Conservation (phyloP, 2,888 invertebrate genomes). For the Peribatodes rhomboidaria region DNA sequence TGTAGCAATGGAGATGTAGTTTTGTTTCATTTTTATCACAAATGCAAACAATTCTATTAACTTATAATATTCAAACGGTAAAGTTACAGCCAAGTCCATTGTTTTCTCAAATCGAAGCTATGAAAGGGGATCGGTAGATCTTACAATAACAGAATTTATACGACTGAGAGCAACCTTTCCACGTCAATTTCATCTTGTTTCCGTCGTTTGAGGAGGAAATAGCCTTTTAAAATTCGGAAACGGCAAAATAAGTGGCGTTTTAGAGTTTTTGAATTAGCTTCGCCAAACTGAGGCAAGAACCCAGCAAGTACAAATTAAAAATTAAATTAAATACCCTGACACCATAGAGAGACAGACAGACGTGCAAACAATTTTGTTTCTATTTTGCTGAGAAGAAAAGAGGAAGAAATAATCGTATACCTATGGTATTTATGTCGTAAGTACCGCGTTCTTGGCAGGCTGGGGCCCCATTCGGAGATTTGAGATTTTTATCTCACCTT, state of each 20-base stretch:
- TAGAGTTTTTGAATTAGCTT: constrained; percentile 41
- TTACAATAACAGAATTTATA: constrained; percentile 30
- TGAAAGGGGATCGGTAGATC: constrained; percentile 18
- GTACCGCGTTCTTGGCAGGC: too few relatives aligned
- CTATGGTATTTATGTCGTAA: too few relatives aligned
- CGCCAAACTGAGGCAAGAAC: not conserved
- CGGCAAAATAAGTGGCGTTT: constrained; percentile 38
- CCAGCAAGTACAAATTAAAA: not conserved
- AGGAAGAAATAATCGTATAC: too few relatives aligned
- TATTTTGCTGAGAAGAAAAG: too few relatives aligned
- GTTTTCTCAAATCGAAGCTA: constrained; percentile 30
- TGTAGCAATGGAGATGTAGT: too few relatives aligned
- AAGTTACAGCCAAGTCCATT: constrained; percentile 5
- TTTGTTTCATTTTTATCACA: too few relatives aligned
- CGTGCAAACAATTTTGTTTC: too few relatives aligned
- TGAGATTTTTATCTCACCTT: too few relatives aligned
- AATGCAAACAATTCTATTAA: too few relatives aligned
- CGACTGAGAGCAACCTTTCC: constrained; percentile 8
- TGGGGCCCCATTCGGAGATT: too few relatives aligned
- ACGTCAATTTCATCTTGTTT: constrained; percentile 27
- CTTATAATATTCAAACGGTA: not conserved
- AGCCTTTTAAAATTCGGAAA: constrained; percentile 44
- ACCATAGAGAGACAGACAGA: too few relatives aligned
- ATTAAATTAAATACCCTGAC: too few relatives aligned
- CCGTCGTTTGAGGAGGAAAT: constrained; percentile 40